Evolutionary conservation across 2,113 vertebrate genomes (phyloP).

Genomic region (Camelus dromedarius): DNA sequence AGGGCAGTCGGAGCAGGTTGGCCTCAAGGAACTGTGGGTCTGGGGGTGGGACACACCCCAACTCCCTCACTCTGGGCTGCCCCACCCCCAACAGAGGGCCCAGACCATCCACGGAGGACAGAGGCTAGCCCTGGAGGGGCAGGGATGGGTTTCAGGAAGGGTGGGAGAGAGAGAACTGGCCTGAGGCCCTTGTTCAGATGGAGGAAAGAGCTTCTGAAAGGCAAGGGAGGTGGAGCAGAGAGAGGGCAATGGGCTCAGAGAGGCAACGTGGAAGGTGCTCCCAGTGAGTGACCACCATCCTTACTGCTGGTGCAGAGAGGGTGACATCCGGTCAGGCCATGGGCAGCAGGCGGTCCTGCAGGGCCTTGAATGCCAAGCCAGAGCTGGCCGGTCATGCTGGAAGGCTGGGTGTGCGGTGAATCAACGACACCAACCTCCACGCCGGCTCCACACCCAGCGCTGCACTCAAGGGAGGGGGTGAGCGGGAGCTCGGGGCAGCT

Average conservation of each 20-base stretch:
- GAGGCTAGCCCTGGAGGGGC: neutral
- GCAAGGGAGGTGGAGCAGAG: neutral
- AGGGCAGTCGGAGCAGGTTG: neutral
- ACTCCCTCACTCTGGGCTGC: neutral
- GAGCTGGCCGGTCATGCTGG: accelerated
- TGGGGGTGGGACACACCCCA: neutral
- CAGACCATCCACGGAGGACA: neutral
- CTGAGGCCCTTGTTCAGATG: neutral
- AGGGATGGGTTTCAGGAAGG: neutral
- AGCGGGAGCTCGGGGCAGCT: too few relatives aligned
- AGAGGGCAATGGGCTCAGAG: neutral
- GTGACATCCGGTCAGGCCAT: neutral
- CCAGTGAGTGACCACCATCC: neutral
- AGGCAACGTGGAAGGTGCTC: neutral
- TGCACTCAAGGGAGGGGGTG: too few relatives aligned
- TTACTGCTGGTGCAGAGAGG: neutral
- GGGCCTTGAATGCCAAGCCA: neutral
- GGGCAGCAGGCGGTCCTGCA: neutral
- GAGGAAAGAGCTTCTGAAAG: neutral
- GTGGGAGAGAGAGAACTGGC: too few relatives aligned
- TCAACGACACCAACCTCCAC: neutral
- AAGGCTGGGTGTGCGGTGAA: neutral
- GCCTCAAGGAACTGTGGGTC: neutral
- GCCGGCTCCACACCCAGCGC: too few relatives aligned
- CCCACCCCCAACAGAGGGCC: neutral